Conservation (phyloP, 2,113 vertebrate species). For the Lethenteron reissneri region DNA sequence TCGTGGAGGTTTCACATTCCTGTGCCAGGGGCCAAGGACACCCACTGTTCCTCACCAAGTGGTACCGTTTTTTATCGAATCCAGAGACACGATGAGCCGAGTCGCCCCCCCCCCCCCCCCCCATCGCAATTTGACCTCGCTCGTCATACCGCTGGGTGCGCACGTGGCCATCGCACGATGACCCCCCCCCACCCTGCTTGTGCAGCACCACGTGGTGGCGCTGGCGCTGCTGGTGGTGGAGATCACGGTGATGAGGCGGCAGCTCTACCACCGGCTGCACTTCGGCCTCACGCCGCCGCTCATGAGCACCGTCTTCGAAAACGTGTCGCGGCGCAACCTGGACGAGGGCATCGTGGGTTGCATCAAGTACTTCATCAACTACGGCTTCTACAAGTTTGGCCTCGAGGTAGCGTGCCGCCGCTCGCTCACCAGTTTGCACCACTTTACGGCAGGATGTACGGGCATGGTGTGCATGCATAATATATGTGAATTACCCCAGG, state of each 20-base stretch:
- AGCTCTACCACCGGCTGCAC: constrained; percentile 20
- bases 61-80: too few species aligned
- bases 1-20: too few species aligned
- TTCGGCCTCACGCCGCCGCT: constrained; percentile 19
- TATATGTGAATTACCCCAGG: too few species aligned
- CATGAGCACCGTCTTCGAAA: constrained; percentile 18
- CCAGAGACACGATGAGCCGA: too few species aligned
- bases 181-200: too few species aligned
- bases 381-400: constrained; percentile 34
- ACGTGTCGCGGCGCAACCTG: constrained; percentile 20
- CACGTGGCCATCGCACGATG: too few species aligned
- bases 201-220: constrained; percentile 25
- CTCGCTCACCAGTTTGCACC: too few species aligned
- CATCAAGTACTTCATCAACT: constrained; percentile 31
- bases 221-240: constrained; percentile 26
- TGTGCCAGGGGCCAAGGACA: background rate
- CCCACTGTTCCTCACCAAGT: background rate
- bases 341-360: constrained; percentile 20
- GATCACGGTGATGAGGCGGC: constrained; percentile 20
- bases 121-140: too few species aligned
- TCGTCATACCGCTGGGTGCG: too few species aligned
- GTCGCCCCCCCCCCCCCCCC: too few species aligned
- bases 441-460: too few species aligned
- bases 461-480: too few species aligned
- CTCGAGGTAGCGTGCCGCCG: constrained; percentile 21